A percentile compares a stretch with the other conserved stretches of the same genome.
These are phyloP conservation scores for Manacus vitellinus DNA, from an alignment of 2,113 vertebrate species.

Conservation along the genomic window DNA sequence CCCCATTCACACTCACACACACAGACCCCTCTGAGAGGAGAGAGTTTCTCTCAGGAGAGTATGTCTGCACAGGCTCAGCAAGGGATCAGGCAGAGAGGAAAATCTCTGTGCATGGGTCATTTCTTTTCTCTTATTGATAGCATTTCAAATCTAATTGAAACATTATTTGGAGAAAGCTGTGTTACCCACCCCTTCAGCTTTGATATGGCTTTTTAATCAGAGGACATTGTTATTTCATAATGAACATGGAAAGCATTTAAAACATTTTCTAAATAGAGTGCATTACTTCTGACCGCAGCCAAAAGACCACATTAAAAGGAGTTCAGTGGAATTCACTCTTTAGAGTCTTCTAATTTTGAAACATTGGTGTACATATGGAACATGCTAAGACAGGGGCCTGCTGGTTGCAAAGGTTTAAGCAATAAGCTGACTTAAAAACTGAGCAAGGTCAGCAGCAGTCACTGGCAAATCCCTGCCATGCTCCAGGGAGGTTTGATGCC, in stretches of 20 bases:
- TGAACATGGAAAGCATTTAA: conserved; percentile 56
- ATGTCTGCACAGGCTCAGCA: background rate
- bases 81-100: conserved; percentile 1
- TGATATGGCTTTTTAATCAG: conserved; percentile 73
- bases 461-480: background rate
- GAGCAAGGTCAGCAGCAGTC: background rate
- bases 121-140: conserved; percentile 14
- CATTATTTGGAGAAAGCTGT: conserved; percentile 40
- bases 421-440: background rate
- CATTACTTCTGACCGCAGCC: conserved; percentile 43
- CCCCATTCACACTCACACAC: background rate
- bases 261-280: conserved; percentile 45
- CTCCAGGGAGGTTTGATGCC: background rate
- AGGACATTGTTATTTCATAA: conserved; percentile 52
- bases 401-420: background rate
- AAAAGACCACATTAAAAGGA: conserved; percentile 65
- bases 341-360: background rate
- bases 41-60: background rate
- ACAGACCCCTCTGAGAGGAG: background rate
- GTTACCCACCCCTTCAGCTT: conserved; percentile 9
- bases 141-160: conserved; percentile 60
- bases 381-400: background rate
- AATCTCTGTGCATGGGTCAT: background rate
- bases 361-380: background rate
- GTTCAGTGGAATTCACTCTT: background rate